Evolutionary conservation across 2,888 invertebrate genomes (phyloP), one percentile per base, ranked within the genome.

Genomic region (Acronicta leporina): DNA sequence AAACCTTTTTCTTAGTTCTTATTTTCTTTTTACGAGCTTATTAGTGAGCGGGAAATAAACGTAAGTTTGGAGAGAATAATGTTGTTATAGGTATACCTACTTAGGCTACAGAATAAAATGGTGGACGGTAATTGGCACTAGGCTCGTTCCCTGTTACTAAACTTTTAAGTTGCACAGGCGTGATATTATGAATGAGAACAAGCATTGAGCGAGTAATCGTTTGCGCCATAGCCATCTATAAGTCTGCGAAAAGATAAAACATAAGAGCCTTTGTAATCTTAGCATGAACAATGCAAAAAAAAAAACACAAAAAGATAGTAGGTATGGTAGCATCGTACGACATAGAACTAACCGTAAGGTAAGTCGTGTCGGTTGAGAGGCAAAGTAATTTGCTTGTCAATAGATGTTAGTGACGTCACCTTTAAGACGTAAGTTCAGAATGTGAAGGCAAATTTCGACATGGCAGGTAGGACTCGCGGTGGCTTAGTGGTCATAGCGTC

Each of bases 81-180:
- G 7, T 20, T 20, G 20, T 20, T 38, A 38, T 2, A 38, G 20
- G 2, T 38, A 38, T 2, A 38, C n/a, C 1, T 35, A n/a, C 5
- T 5, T n/a, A n/a, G 2, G n/a, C 2, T 38, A 6, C 20, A 50
- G 35, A 40, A 45, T 63, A 16, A 40, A 45, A 42, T 33, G 13
- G 43, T 57, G 25, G 11, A 40, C 38, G 46, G 47, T 51, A 43
- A 65, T 41, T 1, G 20, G 15, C 30, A 41, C 41, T 50, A 16
- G 25, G 11, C 41, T 25, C 13, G 11, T 2, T 55, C 5, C 7
- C 10, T 40, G 10, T 8, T 13, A 11, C 42, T 42, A 33, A 30
- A 33, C 7, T 35, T 47, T 27, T 5, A 16, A 38, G 46, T 16
- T 40, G 10, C 33, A 38, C 14, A 33, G 38, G 5, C 6, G 10